Evolutionary conservation across 2,888 invertebrate species (phyloP).

Genomic region (Hypomecis atomaria): DNA sequence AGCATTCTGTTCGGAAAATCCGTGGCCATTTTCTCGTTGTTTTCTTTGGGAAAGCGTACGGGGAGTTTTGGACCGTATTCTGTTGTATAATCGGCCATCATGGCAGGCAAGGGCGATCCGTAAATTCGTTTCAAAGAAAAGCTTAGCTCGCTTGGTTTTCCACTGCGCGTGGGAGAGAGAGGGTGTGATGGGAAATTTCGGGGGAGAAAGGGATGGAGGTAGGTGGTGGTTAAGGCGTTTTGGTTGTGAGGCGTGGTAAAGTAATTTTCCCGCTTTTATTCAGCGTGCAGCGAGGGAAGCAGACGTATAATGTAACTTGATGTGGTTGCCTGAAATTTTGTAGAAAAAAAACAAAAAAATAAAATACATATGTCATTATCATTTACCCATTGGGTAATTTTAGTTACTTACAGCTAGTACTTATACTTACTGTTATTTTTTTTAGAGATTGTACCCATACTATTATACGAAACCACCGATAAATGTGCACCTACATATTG

Average conservation of each 20-base stretch:
- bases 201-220: constrained; percentile 58
- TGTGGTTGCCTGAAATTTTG: constrained; percentile 19
- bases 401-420: too few species aligned
- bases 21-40: constrained; percentile 59
- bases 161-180: constrained; percentile 57
- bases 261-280: constrained; percentile 83
- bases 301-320: constrained; percentile 62
- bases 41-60: constrained; percentile 62
- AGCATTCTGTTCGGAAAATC: constrained; percentile 61
- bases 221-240: constrained; percentile 65
- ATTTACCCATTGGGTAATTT: too few species aligned
- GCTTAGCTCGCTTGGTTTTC: constrained; percentile 72
- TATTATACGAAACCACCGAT: too few species aligned
- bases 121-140: constrained; percentile 65
- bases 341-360: neutral
- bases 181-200: constrained; percentile 37
- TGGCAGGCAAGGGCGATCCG: constrained; percentile 79
- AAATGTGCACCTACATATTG: too few species aligned
- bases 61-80: constrained; percentile 73
- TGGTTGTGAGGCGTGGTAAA: constrained; percentile 54
- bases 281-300: constrained; percentile 60
- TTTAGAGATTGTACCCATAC: too few species aligned
- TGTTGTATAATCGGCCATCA: constrained; percentile 85
- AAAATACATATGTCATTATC: neutral
- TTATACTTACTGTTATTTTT: too few species aligned